Percentiles rank a stretch among this genome's conserved stretches.
phyloP scores from a whole-genome alignment of 2,888 invertebrate genomes.

The Meganola albula region DNA sequence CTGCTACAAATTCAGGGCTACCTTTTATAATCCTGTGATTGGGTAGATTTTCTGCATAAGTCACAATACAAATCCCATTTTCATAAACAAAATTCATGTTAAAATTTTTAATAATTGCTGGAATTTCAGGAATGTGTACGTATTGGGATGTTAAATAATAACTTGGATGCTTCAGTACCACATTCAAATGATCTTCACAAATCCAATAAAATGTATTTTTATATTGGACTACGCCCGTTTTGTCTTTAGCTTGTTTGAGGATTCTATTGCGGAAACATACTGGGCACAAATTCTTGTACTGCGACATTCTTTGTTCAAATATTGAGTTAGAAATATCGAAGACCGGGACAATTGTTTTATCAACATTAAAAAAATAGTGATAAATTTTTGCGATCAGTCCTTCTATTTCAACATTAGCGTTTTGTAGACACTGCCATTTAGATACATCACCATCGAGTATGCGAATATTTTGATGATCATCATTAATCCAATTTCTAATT shows the following conservation, averaged over 20 bases:
- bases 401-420: constrained; percentile 51
- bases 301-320: constrained; percentile 68
- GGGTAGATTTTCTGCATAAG: constrained; percentile 76
- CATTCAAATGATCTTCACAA: constrained; percentile 71
- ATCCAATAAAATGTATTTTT: constrained; percentile 78
- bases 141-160: constrained; percentile 39
- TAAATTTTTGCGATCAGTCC: constrained; percentile 60
- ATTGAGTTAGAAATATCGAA: constrained; percentile 77
- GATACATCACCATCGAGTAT: constrained; percentile 67
- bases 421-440: constrained; percentile 75
- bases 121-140: constrained; percentile 67
- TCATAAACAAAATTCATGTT: constrained; percentile 59
- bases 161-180: constrained; percentile 63
- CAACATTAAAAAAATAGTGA: constrained; percentile 67
- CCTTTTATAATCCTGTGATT: constrained; percentile 64
- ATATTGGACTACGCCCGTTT: constrained; percentile 77
- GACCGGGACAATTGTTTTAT: constrained; percentile 65
- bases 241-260: constrained; percentile 61
- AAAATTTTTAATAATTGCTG: constrained; percentile 61
- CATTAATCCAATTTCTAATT: constrained; percentile 69
- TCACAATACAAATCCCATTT: constrained; percentile 79
- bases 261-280: constrained; percentile 67
- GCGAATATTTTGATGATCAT: constrained; percentile 74
- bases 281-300: constrained; percentile 77
- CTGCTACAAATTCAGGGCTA: constrained; percentile 55